Percentiles rank a stretch among this genome's conserved stretches.
These are phyloP conservation scores for Peromyscus aztecus DNA, from an alignment of 2,797 vertebrate genomes.

Conservation along the genomic window DNA sequence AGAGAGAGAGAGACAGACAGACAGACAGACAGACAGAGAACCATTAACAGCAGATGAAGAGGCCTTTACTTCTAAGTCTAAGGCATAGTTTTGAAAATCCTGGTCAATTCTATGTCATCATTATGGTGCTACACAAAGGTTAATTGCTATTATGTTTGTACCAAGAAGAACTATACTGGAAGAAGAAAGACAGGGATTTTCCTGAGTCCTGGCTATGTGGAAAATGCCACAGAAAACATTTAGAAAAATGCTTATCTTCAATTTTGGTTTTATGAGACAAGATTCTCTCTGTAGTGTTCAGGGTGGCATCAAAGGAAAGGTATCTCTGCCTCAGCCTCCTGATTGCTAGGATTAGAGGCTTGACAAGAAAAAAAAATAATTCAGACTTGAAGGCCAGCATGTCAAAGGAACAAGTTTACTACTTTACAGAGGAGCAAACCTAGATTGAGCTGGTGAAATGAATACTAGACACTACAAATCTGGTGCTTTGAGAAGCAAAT, in stretches of 20 bases:
- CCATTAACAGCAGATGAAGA: slow-evolving; percentile 14
- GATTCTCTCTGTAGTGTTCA: background rate
- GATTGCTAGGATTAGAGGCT: background rate
- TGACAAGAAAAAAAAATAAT: background rate
- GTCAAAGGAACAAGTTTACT: background rate
- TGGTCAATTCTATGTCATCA: slow-evolving; percentile 14
- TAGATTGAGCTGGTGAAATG: background rate
- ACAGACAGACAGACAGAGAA: too few species aligned
- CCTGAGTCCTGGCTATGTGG: background rate
- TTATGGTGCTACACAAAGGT: background rate
- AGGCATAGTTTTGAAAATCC: slow-evolving; percentile 37
- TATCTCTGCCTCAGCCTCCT: background rate
- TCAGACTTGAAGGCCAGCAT: background rate
- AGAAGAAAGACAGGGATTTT: background rate
- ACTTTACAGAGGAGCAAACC: background rate
- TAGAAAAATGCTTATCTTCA: background rate
- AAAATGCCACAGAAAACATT: background rate
- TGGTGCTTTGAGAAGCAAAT: background rate
- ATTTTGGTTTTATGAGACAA: background rate
- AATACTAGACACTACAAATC: background rate
- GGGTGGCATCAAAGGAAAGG: background rate
- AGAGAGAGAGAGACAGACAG: too few species aligned
- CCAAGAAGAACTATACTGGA: background rate
- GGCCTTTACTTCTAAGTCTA: slow-evolving; percentile 62
- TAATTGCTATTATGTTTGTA: background rate